Base-by-base conservation (phyloP, 2,797 vertebrate genomes). In the Coregonus ussuriensis region DNA sequence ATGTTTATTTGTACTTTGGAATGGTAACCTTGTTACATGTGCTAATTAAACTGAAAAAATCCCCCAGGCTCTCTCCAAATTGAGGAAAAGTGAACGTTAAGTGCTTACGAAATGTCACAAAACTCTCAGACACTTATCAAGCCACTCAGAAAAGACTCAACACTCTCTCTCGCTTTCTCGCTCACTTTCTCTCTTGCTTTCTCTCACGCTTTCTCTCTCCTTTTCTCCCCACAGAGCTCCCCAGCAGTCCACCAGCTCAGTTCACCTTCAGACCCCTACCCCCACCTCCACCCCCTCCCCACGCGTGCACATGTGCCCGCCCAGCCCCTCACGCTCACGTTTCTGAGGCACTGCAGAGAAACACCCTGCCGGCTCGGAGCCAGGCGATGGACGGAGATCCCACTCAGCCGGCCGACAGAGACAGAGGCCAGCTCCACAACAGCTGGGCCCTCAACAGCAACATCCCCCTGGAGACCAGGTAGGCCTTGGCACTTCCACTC, bases 371-470 rank as follows among this genome's bases (percentile, higher is more conserved):
- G 3, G 93, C 93, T 0, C 94, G 95, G 71, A 95, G 95, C 88
- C 96, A 96, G 83, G 92, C 93, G 76, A 91, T 91, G 25, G 94
- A 95, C 1, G 93, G 93, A 3, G 92, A 89, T 82, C 67, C 71
- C 16, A 90, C 93, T 0, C 91, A 91, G 51, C 71, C 73, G 5
- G 81, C 85, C 29, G 83, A 87, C 63, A 74, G 82, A 13, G 76
- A 87, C 63, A 74, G 82, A 13, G 76, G 79, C 7, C 96, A 96
- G 78, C 94, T 96, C 18, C 95, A 96, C 69, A 96, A 96, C 92
- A 96, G 93, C 90, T 96, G 96, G 96, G 95, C 95, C 68, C 83
- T 96, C 71, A 96, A 96, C 88, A 96, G 96, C 88, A 96, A 96
- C 93, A 96, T 96, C 21, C 96, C 96, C 0, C 86, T 96, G 91